Percentiles rank a stretch among this genome's conserved stretches.
phyloP scores from a whole-genome alignment of 1,140 invertebrate genomes.

The Lordiphosa collinella region DNA sequence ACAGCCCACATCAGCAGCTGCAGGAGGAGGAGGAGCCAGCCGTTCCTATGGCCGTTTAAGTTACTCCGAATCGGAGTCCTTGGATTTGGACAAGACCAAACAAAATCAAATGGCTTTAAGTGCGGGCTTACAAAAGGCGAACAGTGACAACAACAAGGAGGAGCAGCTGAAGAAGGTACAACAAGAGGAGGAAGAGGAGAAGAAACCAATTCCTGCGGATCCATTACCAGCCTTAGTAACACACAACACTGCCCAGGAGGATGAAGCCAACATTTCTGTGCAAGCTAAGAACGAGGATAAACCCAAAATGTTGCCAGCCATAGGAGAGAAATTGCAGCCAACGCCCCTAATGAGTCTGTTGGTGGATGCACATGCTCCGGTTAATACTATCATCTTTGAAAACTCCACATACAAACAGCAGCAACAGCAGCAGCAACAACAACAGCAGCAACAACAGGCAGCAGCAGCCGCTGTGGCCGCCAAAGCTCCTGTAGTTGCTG shows the following conservation, averaged over 20 bases:
- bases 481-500: constrained; percentile 14
- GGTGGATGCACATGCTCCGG: constrained; percentile 82
- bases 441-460: no score
- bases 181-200: constrained; percentile 48
- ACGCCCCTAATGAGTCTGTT: constrained; percentile 19
- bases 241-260: constrained; percentile 51
- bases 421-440: constrained; percentile 83
- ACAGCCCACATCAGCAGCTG: constrained; percentile 21
- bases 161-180: constrained; percentile 10
- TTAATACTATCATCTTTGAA: constrained; percentile 94
- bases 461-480: constrained; percentile 15
- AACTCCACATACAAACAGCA: constrained; percentile 92
- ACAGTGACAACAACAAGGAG: constrained; percentile 64
- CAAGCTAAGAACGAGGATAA: constrained; percentile 26
- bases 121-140: constrained; percentile 82
- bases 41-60: constrained; percentile 82
- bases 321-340: constrained; percentile 42
- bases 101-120: constrained; percentile 85
- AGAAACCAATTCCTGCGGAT: constrained; percentile 35
- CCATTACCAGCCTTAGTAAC: constrained; percentile 23
- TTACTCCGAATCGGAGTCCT: constrained; percentile 76
- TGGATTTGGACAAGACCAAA: constrained; percentile 84
- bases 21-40: constrained; percentile 7
- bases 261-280: constrained; percentile 17
- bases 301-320: constrained; percentile 42